Evolutionary conservation across 2,888 invertebrate genomes (phyloP).

Genomic region (Tetragnatha montana): DNA sequence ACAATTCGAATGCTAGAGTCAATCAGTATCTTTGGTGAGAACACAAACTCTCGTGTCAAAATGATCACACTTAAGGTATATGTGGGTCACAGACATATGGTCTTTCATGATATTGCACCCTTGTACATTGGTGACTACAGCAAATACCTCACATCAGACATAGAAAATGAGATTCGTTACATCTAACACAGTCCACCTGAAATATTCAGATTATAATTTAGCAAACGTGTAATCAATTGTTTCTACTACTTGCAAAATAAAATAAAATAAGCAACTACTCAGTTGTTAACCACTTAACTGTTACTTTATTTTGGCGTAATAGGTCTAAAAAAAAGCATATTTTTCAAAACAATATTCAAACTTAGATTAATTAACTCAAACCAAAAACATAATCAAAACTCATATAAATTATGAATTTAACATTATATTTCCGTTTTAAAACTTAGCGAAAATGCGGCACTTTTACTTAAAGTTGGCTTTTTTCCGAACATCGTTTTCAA

Average conservation of each 20-base stretch:
- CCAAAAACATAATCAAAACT: too few relatives aligned
- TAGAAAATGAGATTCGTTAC: constrained; percentile 53
- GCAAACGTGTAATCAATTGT: not conserved
- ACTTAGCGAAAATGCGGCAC: too few relatives aligned
- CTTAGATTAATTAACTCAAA: too few relatives aligned
- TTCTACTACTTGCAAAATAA: not conserved
- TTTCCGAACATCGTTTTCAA: too few relatives aligned
- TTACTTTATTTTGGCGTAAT: too few relatives aligned
- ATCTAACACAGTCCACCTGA: constrained; percentile 35
- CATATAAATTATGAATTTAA: too few relatives aligned
- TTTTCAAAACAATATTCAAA: too few relatives aligned
- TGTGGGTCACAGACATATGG: not conserved
- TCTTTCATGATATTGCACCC: constrained; percentile 25
- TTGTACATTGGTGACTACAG: constrained; percentile 37
- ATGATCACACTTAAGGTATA: constrained; percentile 26
- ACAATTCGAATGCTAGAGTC: constrained; percentile 55
- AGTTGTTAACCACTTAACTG: too few relatives aligned
- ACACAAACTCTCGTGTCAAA: constrained; percentile 39
- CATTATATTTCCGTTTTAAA: too few relatives aligned
- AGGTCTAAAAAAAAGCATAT: too few relatives aligned
- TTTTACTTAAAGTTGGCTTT: too few relatives aligned
- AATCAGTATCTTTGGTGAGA: constrained; percentile 63
- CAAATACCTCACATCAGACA: constrained; percentile 35
- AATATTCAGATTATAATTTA: not conserved
- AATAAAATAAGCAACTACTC: not conserved